Percentiles rank a stretch among this genome's conserved stretches.
These are phyloP conservation scores for Pachypanchax playfairii DNA, from an alignment of 2,113 vertebrate species.

Conservation along the genomic window DNA sequence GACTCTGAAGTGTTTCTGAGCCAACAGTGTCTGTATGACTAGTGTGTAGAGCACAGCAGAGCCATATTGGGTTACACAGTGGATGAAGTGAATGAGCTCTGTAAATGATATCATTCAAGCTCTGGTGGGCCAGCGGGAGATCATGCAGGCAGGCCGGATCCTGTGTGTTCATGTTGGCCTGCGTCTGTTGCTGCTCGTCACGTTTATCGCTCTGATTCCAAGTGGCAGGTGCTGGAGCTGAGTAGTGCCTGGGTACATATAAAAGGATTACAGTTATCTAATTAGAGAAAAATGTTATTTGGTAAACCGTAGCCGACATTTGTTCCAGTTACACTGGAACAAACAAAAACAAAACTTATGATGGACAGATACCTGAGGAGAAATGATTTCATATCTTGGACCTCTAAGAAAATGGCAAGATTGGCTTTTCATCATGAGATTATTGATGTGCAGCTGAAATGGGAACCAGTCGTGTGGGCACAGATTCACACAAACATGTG, in stretches of 20 bases:
- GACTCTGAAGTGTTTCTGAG: conserved; percentile 4
- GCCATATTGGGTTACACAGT: conserved; percentile 44
- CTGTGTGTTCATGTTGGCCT: conserved; percentile 41
- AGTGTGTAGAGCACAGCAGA: conserved; percentile 25
- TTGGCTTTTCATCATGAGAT: conserved; percentile 48
- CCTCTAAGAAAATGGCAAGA: conserved; percentile 22
- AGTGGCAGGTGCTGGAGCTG: conserved; percentile 68
- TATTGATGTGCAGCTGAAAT: conserved; percentile 27
- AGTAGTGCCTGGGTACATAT: conserved; percentile 59
- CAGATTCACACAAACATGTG: conserved; percentile 58
- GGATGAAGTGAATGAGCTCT: conserved; percentile 41
- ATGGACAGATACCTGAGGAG: conserved; percentile 16
- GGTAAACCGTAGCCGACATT: conserved; percentile 57
- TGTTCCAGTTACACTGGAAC: conserved; percentile 47
- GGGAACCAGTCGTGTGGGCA: conserved; percentile 59
- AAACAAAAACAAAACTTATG: conserved; percentile 26
- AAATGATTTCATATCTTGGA: neutral
- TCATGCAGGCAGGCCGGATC: conserved; percentile 41
- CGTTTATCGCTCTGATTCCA: conserved; percentile 64
- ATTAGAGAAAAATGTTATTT: conserved; percentile 65
- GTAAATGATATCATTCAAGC: conserved; percentile 49
- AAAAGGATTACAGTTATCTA: conserved; percentile 71
- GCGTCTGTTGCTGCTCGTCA: conserved; percentile 57
- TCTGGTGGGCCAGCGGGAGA: conserved; percentile 45
- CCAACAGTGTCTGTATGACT: conserved; percentile 14